These are phyloP conservation scores for Scaptomyza hsui DNA, from an alignment of 1,140 invertebrate genomes.

Conservation along the genomic window DNA sequence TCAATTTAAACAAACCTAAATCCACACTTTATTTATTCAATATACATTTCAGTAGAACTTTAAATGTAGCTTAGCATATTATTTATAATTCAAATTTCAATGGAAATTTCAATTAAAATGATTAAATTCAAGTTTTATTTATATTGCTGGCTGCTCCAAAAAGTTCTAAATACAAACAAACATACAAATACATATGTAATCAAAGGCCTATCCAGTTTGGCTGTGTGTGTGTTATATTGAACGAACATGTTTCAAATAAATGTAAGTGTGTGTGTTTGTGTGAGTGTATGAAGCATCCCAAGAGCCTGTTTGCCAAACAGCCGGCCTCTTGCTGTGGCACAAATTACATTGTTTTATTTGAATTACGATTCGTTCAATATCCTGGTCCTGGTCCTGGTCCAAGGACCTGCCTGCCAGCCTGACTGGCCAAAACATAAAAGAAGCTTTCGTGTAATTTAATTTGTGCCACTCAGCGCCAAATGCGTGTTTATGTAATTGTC, in stretches of 20 bases:
- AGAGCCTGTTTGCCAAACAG: background rate
- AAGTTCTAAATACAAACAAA: background rate
- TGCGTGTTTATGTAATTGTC: conserved; percentile 74
- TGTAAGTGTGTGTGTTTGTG: too few relatives aligned
- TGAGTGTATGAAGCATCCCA: conserved; percentile 14
- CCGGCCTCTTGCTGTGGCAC: conserved; percentile 20
- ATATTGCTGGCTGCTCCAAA: background rate
- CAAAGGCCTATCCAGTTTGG: conserved; percentile 6
- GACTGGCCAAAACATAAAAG: conserved; percentile 66
- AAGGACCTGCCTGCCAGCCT: background rate
- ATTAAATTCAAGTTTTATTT: conserved; percentile 13
- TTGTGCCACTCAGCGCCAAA: conserved; percentile 64
- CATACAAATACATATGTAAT: too few relatives aligned
- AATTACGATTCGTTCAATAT: conserved; percentile 68
- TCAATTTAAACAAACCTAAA: too few relatives aligned
- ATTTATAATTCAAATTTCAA: conserved; percentile 34
- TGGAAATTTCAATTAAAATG: conserved; percentile 28
- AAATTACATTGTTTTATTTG: conserved; percentile 80
- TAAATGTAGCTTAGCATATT: too few relatives aligned
- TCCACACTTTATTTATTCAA: too few relatives aligned
- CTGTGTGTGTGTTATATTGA: background rate
- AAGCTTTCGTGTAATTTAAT: conserved; percentile 77
- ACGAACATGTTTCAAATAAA: background rate
- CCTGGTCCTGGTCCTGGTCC: conserved; percentile 27
- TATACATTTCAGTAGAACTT: too few relatives aligned